Evolutionary conservation across 2,113 vertebrate species (phyloP).

Genomic region (Tiliqua scincoides): DNA sequence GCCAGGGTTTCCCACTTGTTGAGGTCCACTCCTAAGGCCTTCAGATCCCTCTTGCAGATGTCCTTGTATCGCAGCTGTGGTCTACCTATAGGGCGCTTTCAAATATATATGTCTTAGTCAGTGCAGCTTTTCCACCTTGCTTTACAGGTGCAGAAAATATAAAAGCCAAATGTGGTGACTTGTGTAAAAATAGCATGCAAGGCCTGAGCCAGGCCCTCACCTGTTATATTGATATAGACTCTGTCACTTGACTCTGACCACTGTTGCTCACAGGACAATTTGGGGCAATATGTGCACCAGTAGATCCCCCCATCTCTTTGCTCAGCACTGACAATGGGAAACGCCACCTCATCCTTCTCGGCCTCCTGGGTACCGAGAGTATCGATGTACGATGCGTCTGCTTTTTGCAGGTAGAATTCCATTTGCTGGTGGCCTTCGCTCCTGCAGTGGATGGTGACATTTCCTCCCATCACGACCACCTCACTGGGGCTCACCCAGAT

Average conservation of each 20-base stretch:
- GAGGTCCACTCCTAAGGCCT: too few relatives aligned
- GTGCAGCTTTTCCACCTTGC: neutral
- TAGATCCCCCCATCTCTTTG: neutral
- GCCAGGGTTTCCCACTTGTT: too few relatives aligned
- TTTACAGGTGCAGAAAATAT: neutral
- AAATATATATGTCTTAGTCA: too few relatives aligned
- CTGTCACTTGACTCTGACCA: neutral
- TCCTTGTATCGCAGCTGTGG: too few relatives aligned
- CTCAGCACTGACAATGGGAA: neutral
- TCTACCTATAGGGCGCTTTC: too few relatives aligned
- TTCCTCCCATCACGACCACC: neutral
- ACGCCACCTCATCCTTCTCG: neutral
- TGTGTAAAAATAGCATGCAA: neutral
- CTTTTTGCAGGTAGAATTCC: neutral
- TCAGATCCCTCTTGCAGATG: too few relatives aligned
- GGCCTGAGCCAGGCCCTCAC: neutral
- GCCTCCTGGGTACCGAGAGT: neutral
- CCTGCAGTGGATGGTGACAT: neutral
- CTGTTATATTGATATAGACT: neutral
- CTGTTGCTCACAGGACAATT: rapidly evolving
- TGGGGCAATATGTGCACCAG: neutral
- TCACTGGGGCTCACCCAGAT: neutral
- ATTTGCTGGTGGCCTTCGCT: neutral
- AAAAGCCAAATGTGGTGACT: neutral
- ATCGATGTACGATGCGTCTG: neutral